phyloP scores from a whole-genome alignment of 2,888 invertebrate species.

The Agrenia bidenticulata region DNA sequence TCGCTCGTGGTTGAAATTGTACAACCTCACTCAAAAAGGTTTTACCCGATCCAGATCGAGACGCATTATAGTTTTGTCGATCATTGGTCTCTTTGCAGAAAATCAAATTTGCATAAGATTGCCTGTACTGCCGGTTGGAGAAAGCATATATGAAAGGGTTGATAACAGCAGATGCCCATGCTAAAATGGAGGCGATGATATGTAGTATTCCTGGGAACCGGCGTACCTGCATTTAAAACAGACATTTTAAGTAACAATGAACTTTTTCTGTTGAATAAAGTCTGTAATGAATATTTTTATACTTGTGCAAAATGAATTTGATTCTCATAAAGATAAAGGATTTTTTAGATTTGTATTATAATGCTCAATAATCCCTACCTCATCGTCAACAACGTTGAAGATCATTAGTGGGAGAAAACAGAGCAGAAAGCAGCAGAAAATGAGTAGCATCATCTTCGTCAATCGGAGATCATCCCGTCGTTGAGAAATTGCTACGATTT shows the following conservation, averaged over 20 bases:
- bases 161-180: slow-evolving; percentile 86
- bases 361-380: slow-evolving; percentile 60
- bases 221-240: not conserved
- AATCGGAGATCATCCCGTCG: slow-evolving; percentile 73
- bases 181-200: slow-evolving; percentile 78
- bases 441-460: slow-evolving; percentile 81
- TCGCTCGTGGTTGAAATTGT: not conserved
- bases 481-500: slow-evolving; percentile 12
- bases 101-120: slow-evolving; percentile 55
- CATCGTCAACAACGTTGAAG: slow-evolving; percentile 82
- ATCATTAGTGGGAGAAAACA: slow-evolving; percentile 87
- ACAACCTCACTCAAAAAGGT: slow-evolving; percentile 53
- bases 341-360: too few species aligned
- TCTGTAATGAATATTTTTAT: too few species aligned
- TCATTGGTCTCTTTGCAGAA: slow-evolving; percentile 36
- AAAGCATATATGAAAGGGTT: slow-evolving; percentile 90
- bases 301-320: too few species aligned
- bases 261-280: too few species aligned
- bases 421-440: slow-evolving; percentile 80
- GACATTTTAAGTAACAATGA: too few species aligned
- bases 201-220: slow-evolving; percentile 60
- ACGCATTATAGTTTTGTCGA: slow-evolving; percentile 37
- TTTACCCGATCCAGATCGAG: slow-evolving; percentile 53
- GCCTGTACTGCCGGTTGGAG: slow-evolving; percentile 79
- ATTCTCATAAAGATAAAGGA: too few species aligned